phyloP scores from a whole-genome alignment of 1,140 invertebrate species.

The Leptopilina clavipes region DNA sequence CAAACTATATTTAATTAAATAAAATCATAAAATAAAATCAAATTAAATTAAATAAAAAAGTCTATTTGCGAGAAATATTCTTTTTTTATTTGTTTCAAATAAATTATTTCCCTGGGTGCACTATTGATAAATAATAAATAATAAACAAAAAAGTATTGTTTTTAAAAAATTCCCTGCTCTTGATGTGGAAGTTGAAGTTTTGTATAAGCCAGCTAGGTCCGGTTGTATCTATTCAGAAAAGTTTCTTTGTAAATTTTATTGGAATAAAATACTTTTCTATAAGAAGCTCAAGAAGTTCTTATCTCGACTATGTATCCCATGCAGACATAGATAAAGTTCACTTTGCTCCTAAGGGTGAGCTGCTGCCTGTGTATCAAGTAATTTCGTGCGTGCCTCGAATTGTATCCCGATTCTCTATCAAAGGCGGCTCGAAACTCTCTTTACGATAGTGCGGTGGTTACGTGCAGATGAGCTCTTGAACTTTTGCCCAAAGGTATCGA shows the following conservation, averaged over 20 bases:
- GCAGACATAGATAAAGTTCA: conserved; percentile 25
- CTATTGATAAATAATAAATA: too few species aligned
- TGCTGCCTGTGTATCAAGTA: conserved; percentile 26
- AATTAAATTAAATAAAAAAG: too few species aligned
- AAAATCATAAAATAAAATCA: too few species aligned
- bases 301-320: conserved; percentile 21
- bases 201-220: not conserved
- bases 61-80: too few species aligned
- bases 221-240: conserved; percentile 7
- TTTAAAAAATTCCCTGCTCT: too few species aligned
- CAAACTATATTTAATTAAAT: too few species aligned
- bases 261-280: conserved; percentile 9
- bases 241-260: conserved; percentile 29
- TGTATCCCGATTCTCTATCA: conserved; percentile 22
- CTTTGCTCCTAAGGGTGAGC: conserved; percentile 26
- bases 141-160: too few species aligned
- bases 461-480: conserved; percentile 33
- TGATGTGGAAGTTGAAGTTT: not conserved
- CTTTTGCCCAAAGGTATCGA: conserved; percentile 32
- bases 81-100: too few species aligned
- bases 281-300: conserved; percentile 17
- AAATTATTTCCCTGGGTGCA: too few species aligned
- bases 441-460: conserved; percentile 7
- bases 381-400: conserved; percentile 34
- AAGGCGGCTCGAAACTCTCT: conserved; percentile 28